phyloP scores from a whole-genome alignment of 1,140 invertebrate species.

The Lysiphlebus fabarum region DNA sequence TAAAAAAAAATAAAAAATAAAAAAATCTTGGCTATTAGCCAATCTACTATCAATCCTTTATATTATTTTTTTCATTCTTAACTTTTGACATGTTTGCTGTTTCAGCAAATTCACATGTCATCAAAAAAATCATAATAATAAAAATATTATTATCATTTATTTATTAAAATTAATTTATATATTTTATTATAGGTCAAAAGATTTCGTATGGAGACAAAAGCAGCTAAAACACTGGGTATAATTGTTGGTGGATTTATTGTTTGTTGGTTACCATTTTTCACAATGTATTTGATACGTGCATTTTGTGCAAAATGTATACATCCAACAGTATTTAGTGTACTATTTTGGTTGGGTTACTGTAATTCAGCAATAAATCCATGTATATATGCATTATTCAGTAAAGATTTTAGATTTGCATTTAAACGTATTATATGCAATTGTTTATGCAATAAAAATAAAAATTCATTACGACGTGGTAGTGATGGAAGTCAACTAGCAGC shows the following conservation, averaged over 20 bases:
- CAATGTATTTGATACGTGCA: slow-evolving; percentile 81
- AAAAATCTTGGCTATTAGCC: no score
- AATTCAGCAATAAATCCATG: slow-evolving; percentile 93
- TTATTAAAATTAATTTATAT: background rate
- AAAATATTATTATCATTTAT: background rate
- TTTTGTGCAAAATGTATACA: slow-evolving; percentile 80
- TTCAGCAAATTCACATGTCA: no score
- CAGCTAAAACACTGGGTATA: slow-evolving; percentile 89
- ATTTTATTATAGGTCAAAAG: slow-evolving; percentile 63
- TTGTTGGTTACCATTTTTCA: slow-evolving; percentile 95
- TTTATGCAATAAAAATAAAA: slow-evolving; percentile 59
- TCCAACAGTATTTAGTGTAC: slow-evolving; percentile 78
- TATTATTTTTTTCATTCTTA: no score
- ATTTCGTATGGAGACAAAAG: slow-evolving; percentile 89
- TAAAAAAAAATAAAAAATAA: no score
- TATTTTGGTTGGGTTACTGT: slow-evolving; percentile 96
- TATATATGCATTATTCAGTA: slow-evolving; percentile 89
- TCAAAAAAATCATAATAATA: background rate
- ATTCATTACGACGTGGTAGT: slow-evolving; percentile 59
- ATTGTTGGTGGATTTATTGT: slow-evolving; percentile 91
- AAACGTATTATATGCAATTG: slow-evolving; percentile 86
- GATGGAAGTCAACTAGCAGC: slow-evolving; percentile 63
- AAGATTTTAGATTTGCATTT: slow-evolving; percentile 89
- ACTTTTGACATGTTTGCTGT: no score
- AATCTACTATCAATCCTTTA: no score